Percentiles rank a stretch among this genome's conserved stretches.
phyloP scores from a whole-genome alignment of 2,113 vertebrate species.

The Maccullochella peelii region DNA sequence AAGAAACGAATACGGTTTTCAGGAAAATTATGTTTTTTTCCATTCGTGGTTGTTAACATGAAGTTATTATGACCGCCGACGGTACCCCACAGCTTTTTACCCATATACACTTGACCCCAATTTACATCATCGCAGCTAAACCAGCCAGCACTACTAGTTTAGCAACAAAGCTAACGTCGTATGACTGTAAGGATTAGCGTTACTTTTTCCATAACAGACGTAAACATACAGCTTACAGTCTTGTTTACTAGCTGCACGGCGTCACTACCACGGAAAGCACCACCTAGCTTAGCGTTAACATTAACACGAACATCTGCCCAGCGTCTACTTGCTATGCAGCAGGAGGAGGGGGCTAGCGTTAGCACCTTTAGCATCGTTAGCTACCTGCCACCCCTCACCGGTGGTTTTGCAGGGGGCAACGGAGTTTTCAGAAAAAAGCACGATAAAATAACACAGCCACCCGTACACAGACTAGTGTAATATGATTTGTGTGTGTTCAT shows the following conservation, averaged over 20 bases:
- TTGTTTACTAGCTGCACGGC: background rate
- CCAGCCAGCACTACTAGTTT: constrained; percentile 22
- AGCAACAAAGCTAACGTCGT: constrained; percentile 64
- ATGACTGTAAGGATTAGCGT: constrained; percentile 29
- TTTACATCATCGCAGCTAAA: constrained; percentile 42
- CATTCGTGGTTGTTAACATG: background rate
- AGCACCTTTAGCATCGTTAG: constrained; percentile 77
- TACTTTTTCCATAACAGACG: background rate
- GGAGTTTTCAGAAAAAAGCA: constrained; percentile 22
- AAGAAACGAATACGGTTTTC: background rate
- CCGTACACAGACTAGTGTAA: rapidly evolving
- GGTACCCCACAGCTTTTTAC: background rate
- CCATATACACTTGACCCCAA: constrained; percentile 32
- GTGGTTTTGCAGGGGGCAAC: constrained; percentile 68
- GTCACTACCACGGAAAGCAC: background rate
- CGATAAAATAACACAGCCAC: background rate
- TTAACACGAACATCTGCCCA: constrained; percentile 42
- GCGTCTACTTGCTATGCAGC: constrained; percentile 50
- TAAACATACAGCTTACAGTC: background rate
- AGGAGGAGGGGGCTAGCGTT: constrained; percentile 57
- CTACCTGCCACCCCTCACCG: constrained; percentile 63
- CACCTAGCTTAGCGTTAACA: background rate
- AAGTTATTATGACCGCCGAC: rapidly evolving
- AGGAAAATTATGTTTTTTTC: background rate
- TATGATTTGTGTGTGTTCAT: background rate